These are phyloP conservation scores for Ametastegia equiseti DNA, from an alignment of 2,888 invertebrate species.

Conservation along the genomic window DNA sequence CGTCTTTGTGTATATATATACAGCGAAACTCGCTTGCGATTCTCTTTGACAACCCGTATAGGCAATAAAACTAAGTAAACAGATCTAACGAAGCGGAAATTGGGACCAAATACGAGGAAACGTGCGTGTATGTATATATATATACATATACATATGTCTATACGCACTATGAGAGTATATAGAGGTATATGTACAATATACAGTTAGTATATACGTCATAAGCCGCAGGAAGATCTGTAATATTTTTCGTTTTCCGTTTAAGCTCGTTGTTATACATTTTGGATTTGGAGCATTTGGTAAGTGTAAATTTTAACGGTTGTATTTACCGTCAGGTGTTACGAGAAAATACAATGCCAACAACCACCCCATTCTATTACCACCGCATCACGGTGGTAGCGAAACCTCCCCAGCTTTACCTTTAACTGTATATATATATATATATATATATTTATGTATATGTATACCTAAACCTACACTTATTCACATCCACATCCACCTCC, in stretches of 20 bases:
- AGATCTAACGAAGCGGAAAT: constrained; percentile 14
- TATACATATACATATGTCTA: background rate
- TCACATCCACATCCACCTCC: background rate
- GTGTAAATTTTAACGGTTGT: background rate
- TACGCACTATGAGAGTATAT: background rate
- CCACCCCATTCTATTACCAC: constrained; percentile 27
- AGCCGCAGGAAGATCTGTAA: too few species aligned
- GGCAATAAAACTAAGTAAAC: constrained; percentile 17
- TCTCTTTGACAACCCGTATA: background rate
- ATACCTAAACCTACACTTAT: background rate
- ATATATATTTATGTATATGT: too few species aligned
- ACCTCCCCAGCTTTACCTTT: background rate
- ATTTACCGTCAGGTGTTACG: constrained; percentile 17
- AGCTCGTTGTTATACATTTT: background rate
- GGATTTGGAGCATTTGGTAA: background rate
- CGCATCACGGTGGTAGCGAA: constrained; percentile 2
- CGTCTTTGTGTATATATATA: background rate
- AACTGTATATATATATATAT: too few species aligned
- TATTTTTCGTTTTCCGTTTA: too few species aligned
- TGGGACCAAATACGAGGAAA: background rate
- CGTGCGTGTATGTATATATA: background rate
- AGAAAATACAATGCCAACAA: constrained; percentile 26
- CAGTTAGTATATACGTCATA: too few species aligned
- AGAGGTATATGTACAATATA: too few species aligned
- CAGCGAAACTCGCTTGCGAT: background rate